Evolutionary conservation across 2,113 vertebrate genomes (phyloP), one percentile per base, ranked within the genome.

Genomic region (Nyctereutes procyonoides): DNA sequence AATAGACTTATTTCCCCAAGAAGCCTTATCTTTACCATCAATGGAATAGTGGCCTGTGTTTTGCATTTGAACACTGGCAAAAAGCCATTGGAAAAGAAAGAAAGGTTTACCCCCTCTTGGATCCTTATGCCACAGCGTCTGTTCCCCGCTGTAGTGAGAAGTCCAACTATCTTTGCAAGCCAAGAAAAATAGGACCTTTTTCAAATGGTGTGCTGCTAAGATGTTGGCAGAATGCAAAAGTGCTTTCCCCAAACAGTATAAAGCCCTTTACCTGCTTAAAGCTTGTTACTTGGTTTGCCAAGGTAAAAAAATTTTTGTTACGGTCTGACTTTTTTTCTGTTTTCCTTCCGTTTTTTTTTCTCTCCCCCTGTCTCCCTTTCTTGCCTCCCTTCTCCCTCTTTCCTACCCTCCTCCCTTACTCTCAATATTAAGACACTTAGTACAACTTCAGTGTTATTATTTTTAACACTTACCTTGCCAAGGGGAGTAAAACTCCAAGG

Each of bases 71-170:
- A 92, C 91, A n/a, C n/a, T 95, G 94, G 79, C 86, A 83, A 60
- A 5, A 58, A 76, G 92, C 69, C 32, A 63, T 3, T 80, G 89
- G 85, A 89, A 94, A 30, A 89, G n/a, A 65, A 86, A 43, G 89
- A 51, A 88, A 90, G 96, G 84, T 77, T 97, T 95, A 89, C 93
- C 94, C 86, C 43, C 26, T 89, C 96, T 81, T 67, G 93, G 71
- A 90, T 95, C 96, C 93, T 76, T 96, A 74, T 97, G 96, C 76
- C 90, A 81, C 84, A 93, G 71, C 58, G 35, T 97, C 97, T 97
- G 96, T 90, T 97, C 67, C 83, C 92, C 35, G 35, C 95, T 30
- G 30, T 20, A 28, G 32, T 56, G 96, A 88, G 69, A 92, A 83
- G 87, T 77, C 89, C 96, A 92, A 67, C 28, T 84, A 71, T 77